Conservation (phyloP, 2,888 invertebrate species). For the Agrotis exclamationis region DNA sequence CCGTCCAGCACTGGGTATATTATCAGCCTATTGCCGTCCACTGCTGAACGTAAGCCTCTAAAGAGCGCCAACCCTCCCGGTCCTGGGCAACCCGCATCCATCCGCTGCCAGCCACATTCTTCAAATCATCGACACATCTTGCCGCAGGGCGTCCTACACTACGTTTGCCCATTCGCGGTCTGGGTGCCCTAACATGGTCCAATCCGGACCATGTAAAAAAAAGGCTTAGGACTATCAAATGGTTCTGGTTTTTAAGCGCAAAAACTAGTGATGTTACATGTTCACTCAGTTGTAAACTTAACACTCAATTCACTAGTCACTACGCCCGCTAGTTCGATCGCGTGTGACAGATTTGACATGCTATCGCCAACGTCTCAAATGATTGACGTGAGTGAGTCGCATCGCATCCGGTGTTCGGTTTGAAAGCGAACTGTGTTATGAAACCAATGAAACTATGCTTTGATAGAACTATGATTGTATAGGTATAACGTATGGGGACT, state of each 20-base stretch:
- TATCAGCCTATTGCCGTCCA: no score
- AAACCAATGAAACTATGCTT: not conserved
- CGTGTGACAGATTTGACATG: conserved; percentile 9
- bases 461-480: not conserved
- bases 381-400: conserved; percentile 34
- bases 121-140: no score
- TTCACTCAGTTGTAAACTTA: conserved; percentile 12
- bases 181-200: no score
- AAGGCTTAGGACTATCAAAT: no score
- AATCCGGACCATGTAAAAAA: no score
- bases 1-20: no score
- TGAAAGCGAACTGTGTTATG: not conserved
- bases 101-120: no score
- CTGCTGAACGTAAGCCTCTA: no score
- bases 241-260: not conserved
- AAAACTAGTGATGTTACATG: not conserved
- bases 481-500: not conserved
- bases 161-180: no score
- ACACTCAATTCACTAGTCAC: conserved; percentile 23
- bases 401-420: not conserved
- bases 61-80: no score
- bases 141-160: no score
- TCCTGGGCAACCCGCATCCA: no score
- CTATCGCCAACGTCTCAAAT: conserved; percentile 10
- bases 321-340: conserved; percentile 8